Evolutionary conservation across 35 echinoderm and acorn worm genomes (phyloP), one percentile per base, ranked within the genome.

Genomic region (Stichopus chloronotus): DNA sequence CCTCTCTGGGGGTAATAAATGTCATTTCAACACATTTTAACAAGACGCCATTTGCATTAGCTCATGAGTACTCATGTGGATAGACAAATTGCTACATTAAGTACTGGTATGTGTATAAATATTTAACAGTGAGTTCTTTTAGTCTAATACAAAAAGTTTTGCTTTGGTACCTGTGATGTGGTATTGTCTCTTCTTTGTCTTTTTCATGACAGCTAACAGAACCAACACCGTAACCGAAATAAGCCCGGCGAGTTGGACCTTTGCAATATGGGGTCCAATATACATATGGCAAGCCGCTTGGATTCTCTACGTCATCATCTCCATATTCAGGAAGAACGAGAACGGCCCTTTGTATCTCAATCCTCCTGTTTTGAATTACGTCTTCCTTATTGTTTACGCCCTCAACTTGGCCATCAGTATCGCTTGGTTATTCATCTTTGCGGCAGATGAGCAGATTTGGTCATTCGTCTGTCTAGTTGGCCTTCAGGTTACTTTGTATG

Each of bases 221-320:
- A 88, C 57, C 30, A 84, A 12, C 65, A 25, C 19, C 23, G 6
- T 13, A 5, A 87, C 84, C 7, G 90, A 92, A 58, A 87, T 95
- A 25, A 95, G 87, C 25, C 96, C 94, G 9, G 94, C 94, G 52
- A 88, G 83, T 10, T 98, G 94, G 92, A 94, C 96, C 53, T 95
- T 98, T 85, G 68, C 87, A 53, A 95, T 98, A 57, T 95, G 94
- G 94, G 92, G 76, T 10, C 25, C 95, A 11, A 95, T 98, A 82
- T 98, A 92, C 74, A 58, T 91, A 55, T 98, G 87, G 92, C 89
- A 94, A 57, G 59, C 82, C n/a, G 13, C 93, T 80, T 98, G 92
- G 82, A 88, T 88, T 4, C 19, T 88, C 86, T 88, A 61, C 86
- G 86, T 88, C 58, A 88, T 65, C 53, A 55, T 84, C 56, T 56